These are phyloP conservation scores for Grallaria varia DNA, from an alignment of 2,113 vertebrate species.

Conservation along the genomic window DNA sequence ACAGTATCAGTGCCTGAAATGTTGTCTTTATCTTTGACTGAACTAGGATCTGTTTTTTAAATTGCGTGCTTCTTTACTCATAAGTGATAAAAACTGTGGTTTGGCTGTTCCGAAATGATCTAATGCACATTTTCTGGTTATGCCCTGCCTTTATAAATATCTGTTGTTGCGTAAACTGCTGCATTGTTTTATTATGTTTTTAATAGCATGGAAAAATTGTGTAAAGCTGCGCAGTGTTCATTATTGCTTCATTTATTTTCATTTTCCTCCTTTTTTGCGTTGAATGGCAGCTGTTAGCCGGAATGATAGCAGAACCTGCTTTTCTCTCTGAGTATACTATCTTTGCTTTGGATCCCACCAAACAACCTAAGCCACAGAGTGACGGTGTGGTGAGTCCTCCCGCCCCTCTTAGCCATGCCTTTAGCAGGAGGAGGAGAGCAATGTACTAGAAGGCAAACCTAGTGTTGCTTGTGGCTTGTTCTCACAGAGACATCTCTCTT, in stretches of 20 bases:
- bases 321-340: slow-evolving; percentile 99
- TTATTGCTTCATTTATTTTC: slow-evolving; percentile 80
- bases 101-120: background rate
- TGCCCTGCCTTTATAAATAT: background rate
- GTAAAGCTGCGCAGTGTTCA: background rate
- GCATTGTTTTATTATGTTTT: background rate
- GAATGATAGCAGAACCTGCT: slow-evolving; percentile 99
- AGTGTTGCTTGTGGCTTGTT: slow-evolving; percentile 79
- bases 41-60: background rate
- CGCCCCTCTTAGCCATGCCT: slow-evolving; percentile 72
- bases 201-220: background rate
- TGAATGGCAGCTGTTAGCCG: slow-evolving; percentile 93
- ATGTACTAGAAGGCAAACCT: slow-evolving; percentile 65
- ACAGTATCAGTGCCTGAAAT: background rate
- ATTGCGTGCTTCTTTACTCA: background rate
- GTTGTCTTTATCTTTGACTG: background rate
- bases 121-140: background rate
- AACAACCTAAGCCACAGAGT: slow-evolving; percentile 89
- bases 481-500: slow-evolving; percentile 81
- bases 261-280: slow-evolving; percentile 80
- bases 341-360: slow-evolving; percentile 99
- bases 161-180: background rate
- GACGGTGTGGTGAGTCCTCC: slow-evolving; percentile 92
- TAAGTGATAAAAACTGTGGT: background rate
- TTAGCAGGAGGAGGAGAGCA: slow-evolving; percentile 76